A percentile compares a stretch with the other conserved stretches of the same genome.
phyloP scores from a whole-genome alignment of 2,888 invertebrate genomes.

The Stenotaenia linearis region DNA sequence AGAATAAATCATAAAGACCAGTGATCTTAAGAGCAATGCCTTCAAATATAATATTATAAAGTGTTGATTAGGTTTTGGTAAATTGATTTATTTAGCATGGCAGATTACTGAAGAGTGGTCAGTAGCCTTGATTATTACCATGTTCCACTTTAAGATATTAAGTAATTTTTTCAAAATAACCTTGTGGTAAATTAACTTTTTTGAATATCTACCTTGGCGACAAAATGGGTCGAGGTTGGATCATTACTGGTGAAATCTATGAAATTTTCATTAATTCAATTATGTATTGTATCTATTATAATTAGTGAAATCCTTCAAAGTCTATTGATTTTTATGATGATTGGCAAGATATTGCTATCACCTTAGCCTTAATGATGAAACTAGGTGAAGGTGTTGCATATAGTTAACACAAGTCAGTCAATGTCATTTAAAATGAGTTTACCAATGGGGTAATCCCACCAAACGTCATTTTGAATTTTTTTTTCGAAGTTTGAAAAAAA shows the following conservation, averaged over 20 bases:
- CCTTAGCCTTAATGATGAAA: conserved; percentile 1
- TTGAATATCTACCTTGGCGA: neutral
- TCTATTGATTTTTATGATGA: neutral
- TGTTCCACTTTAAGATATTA: conserved; percentile 15
- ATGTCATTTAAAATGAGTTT: neutral
- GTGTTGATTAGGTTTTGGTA: neutral
- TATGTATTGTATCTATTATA: neutral
- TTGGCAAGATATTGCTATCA: neutral
- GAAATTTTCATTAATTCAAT: neutral
- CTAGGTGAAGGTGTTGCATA: conserved; percentile 20
- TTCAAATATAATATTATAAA: neutral
- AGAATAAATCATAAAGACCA: neutral
- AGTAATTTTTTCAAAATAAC: conserved; percentile 2
- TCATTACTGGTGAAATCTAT: neutral
- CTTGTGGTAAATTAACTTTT: neutral
- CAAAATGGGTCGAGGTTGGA: conserved; percentile 8
- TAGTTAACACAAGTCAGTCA: conserved; percentile 20
- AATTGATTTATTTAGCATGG: conserved; percentile 10
- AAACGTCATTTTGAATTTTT: neutral
- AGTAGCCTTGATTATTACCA: conserved; percentile 10
- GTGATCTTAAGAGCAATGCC: neutral
- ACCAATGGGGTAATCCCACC: neutral
- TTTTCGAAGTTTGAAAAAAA: too few species aligned
- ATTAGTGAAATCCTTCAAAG: neutral
- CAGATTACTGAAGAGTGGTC: conserved; percentile 6